These are phyloP conservation scores for Parazoanthus atlanticus DNA, from an alignment of 92 coral and sea anemone genomes.

Conservation along the genomic window DNA sequence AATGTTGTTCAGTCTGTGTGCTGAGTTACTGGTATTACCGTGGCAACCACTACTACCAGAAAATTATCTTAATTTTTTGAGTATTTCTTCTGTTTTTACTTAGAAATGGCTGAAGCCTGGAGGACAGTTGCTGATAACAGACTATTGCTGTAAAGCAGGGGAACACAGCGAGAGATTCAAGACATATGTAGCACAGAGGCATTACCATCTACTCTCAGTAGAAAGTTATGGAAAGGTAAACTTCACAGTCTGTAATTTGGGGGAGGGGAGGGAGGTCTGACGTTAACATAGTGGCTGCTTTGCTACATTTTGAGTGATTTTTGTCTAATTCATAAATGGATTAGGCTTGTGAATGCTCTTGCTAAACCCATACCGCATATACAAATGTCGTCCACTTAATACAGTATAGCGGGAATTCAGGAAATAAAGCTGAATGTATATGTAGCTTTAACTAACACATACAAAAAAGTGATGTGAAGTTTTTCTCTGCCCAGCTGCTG, in stretches of 20 bases:
- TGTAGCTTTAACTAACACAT: background rate
- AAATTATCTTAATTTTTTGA: background rate
- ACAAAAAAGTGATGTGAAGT: background rate
- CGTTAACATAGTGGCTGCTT: background rate
- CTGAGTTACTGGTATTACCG: too few relatives aligned
- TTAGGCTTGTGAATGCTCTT: background rate
- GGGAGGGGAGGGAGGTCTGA: background rate
- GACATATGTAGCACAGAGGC: constrained; percentile 83
- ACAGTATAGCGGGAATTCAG: background rate
- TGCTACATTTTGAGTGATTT: background rate
- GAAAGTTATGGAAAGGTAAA: constrained; percentile 91
- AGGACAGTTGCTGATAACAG: constrained; percentile 91
- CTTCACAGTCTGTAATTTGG: background rate
- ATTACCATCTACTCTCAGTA: constrained; percentile 72
- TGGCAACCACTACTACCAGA: too few relatives aligned
- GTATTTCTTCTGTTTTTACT: background rate
- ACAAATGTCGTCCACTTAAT: background rate
- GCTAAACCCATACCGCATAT: background rate
- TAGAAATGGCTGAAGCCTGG: constrained; percentile 99
- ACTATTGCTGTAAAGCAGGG: constrained; percentile 78
- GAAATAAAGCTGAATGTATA: background rate
- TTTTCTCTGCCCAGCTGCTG: constrained; percentile 37
- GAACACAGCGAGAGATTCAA: constrained; percentile 75
- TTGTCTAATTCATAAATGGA: too few relatives aligned
- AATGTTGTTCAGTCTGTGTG: too few relatives aligned